Conservation (phyloP, 2,113 vertebrate species). For the Misgurnus mizolepis region DNA sequence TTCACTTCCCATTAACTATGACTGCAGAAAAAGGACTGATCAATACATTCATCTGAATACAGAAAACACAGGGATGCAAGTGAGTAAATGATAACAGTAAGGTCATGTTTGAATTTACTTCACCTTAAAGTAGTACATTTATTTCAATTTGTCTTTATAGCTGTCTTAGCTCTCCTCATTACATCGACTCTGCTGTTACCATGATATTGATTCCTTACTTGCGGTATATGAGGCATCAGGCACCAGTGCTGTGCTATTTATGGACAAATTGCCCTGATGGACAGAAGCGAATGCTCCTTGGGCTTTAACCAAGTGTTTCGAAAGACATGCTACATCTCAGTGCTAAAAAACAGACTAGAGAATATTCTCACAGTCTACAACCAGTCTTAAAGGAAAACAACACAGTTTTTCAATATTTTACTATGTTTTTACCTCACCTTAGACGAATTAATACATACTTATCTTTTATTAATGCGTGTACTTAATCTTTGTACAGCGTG, state of each 20-base stretch:
- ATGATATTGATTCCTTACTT: constrained; percentile 21
- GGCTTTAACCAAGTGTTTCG: constrained; percentile 20
- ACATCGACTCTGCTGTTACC: neutral
- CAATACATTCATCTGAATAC: too few species aligned
- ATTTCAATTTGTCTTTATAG: neutral
- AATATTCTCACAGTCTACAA: constrained; percentile 18
- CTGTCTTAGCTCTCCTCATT: neutral
- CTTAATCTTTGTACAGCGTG: too few species aligned
- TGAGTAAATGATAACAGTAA: too few species aligned
- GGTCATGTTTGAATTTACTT: neutral
- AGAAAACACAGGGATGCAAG: too few species aligned
- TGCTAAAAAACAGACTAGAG: constrained; percentile 15
- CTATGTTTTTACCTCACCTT: too few species aligned
- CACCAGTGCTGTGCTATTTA: constrained; percentile 27
- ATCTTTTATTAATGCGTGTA: too few species aligned
- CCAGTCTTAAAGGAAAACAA: too few species aligned
- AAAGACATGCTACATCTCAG: constrained; percentile 1
- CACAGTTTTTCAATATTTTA: too few species aligned
- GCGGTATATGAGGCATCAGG: constrained; percentile 12
- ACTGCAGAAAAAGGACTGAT: too few species aligned
- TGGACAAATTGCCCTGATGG: neutral
- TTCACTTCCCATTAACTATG: too few species aligned
- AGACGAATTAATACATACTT: too few species aligned
- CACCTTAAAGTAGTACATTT: neutral
- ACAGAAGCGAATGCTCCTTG: constrained; percentile 20